Conservation (phyloP, 2,888 invertebrate genomes). For the Parascotia fuliginaria region DNA sequence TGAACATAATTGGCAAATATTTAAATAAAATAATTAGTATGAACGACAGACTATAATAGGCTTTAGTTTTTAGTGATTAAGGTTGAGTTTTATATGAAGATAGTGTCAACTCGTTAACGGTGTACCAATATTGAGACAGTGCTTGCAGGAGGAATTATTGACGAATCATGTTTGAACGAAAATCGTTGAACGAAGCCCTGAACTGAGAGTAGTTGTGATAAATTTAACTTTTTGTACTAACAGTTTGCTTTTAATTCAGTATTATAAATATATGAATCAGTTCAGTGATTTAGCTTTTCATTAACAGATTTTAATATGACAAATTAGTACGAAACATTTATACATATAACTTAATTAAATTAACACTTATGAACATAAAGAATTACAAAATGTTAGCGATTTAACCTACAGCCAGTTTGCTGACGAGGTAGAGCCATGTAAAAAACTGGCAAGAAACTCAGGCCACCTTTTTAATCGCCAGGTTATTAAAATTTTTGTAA, state of each 20-base stretch:
- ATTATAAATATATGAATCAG: no score
- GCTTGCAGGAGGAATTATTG: slow-evolving; percentile 70
- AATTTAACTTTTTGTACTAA: slow-evolving; percentile 10
- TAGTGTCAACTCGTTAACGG: slow-evolving; percentile 66
- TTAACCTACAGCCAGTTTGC: no score
- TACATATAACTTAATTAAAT: no score
- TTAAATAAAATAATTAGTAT: slow-evolving; percentile 57
- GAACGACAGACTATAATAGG: slow-evolving; percentile 6
- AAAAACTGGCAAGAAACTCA: no score
- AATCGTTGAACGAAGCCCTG: slow-evolving; percentile 49
- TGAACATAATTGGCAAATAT: slow-evolving; percentile 55
- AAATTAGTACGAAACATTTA: no score
- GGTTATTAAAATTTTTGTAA: no score
- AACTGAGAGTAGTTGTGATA: slow-evolving; percentile 29
- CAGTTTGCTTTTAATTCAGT: neutral
- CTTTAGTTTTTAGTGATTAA: slow-evolving; percentile 10
- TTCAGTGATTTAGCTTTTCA: no score
- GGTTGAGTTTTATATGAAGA: slow-evolving; percentile 26
- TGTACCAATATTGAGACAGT: slow-evolving; percentile 69
- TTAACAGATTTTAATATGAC: no score
- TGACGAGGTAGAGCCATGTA: no score
- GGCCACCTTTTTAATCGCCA: no score
- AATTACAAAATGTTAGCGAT: no score
- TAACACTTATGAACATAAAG: no score
- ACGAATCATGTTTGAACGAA: slow-evolving; percentile 67